Conservation (phyloP, 2,888 invertebrate genomes). For the Phorcus lineatus region DNA sequence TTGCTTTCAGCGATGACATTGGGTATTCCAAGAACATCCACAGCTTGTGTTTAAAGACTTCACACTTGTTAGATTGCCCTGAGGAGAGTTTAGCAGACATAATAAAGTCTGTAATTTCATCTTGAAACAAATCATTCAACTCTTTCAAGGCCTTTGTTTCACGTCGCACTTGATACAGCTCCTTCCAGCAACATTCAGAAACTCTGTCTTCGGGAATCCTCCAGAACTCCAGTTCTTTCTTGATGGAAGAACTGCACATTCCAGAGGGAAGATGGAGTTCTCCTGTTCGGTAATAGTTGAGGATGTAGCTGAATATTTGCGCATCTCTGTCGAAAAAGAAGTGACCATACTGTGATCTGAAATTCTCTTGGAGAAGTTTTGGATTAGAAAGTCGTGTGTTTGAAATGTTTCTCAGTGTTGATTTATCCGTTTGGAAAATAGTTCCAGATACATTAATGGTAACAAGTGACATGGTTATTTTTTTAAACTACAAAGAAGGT, state of each 20-base stretch:
- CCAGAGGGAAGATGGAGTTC: constrained; percentile 51
- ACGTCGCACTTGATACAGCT: neutral
- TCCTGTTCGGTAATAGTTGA: constrained; percentile 46
- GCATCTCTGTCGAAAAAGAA: constrained; percentile 54
- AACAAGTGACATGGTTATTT: neutral
- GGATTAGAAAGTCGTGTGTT: constrained; percentile 14
- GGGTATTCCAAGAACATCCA: neutral
- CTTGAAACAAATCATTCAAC: neutral
- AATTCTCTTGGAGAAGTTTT: neutral
- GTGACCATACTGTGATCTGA: neutral
- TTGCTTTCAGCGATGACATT: neutral
- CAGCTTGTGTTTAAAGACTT: neutral
- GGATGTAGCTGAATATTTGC: constrained; percentile 44
- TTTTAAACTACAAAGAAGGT: too few species aligned
- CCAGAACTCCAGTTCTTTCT: constrained; percentile 48
- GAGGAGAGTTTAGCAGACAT: neutral
- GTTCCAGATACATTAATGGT: neutral
- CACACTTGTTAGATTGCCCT: neutral
- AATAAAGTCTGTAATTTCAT: neutral
- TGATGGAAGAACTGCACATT: constrained; percentile 46
- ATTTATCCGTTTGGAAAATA: neutral
- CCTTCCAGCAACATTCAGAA: neutral
- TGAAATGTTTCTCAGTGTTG: neutral
- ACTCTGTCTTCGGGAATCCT: constrained; percentile 24
- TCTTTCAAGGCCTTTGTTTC: neutral